phyloP scores from a whole-genome alignment of 2,113 vertebrate species.

The Platycercus adscitus region DNA sequence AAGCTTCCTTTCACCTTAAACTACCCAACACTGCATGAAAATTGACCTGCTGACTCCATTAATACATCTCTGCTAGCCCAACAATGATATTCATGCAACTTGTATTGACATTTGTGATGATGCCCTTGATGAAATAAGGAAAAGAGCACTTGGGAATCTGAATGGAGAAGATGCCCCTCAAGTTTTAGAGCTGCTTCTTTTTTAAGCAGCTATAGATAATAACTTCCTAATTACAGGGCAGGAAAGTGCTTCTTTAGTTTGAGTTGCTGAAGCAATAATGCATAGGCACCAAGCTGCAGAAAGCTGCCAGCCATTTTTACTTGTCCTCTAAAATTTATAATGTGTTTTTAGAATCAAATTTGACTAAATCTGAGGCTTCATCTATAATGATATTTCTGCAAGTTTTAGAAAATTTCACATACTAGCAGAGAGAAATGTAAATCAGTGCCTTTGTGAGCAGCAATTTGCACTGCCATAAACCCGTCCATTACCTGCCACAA shows the following conservation, averaged over 20 bases:
- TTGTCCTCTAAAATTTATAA: neutral
- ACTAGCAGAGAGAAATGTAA: neutral
- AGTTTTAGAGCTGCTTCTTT: neutral
- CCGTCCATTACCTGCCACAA: rapidly evolving
- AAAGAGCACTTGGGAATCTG: neutral
- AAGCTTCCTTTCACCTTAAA: neutral
- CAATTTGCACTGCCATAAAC: rapidly evolving
- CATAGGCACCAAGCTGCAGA: neutral
- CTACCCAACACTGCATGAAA: neutral
- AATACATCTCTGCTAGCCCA: neutral
- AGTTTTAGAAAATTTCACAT: neutral
- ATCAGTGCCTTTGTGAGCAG: neutral
- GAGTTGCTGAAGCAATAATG: neutral
- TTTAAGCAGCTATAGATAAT: neutral
- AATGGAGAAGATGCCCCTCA: neutral
- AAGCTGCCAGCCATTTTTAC: neutral
- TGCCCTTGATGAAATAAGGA: neutral
- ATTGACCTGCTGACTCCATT: neutral
- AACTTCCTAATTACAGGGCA: neutral
- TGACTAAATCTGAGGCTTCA: neutral
- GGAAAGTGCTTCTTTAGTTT: neutral
- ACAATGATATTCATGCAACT: neutral
- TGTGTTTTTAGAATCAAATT: neutral
- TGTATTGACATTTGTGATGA: neutral
- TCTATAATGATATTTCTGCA: neutral